Base-by-base conservation (phyloP, 2,888 invertebrate genomes). In the Drosophila helvetica region DNA sequence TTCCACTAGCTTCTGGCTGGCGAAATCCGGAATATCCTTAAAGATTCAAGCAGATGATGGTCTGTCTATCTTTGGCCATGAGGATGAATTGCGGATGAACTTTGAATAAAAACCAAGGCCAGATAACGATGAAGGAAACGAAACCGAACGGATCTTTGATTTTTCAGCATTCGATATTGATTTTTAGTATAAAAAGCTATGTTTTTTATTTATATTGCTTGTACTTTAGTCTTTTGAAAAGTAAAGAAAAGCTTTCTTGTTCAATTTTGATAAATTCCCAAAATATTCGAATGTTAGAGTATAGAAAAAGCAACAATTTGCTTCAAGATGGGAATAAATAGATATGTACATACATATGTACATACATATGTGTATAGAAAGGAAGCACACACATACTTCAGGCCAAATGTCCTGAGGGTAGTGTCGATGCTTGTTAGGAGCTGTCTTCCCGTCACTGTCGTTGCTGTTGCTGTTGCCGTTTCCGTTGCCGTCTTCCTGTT, bases 221-320 rank as follows among this genome's bases (percentile, higher is more conserved):
- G n/a, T n/a, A 38, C 6, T 15, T 38, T 6, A 15, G 38, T 38
- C 6, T 6, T 12, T 15, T 5, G 4, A 33, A 33, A 15, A 15
- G 33, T 33, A 0, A n/a, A 12, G n/a, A 1, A 15, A 60, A 60
- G 17, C 38, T 42, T 54, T 42, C 10, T 38, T 4, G 15, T 38
- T 6, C 1, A 38, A 6, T 6, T 15, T 1, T 2, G 38, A 15
- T 10, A 4, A 33, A 12, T 33, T 12, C 15, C 6, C 15, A 38
- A 38, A 38, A 15, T 38, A 38, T 38, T 38, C 6, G 7, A n/a
- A 38, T 25, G 68, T 50, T 48, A 55, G 69, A 10, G 48, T 55
- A 59, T 61, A 72, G 57, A 66, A 76, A 64, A 69, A 56, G 62
- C 68, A 77, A 85, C 85, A 78, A 78, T 89, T 87, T 76, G 77